Base-by-base conservation (phyloP, 1,140 invertebrate genomes). In the Telenomus remus region DNA sequence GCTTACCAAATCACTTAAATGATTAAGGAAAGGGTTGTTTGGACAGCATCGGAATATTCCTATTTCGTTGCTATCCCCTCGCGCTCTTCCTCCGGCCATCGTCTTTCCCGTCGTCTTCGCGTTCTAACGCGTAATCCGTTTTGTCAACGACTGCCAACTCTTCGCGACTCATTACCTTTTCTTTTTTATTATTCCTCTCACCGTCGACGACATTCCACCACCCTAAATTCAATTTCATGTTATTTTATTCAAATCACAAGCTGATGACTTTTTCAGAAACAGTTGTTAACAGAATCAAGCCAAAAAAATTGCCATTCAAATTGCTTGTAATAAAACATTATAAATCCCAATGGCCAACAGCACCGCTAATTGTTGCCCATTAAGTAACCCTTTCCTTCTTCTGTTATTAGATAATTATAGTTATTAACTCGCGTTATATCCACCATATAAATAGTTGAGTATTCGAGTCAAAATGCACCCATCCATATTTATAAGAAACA, bases 21-120 rank as follows among this genome's bases (percentile, higher is more conserved):
- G 84, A 86, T 87, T 86, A 87, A 86, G 85, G 83, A 84, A 86
- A 86, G 86, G 86, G 85, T 86, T 87, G 84, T 87, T 87, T 87
- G 84, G 84, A 86, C 83, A 85, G 78, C 81, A 81, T 68, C 70
- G 57, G 74, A 70, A 76, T 78, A 81, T 83, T 79, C 73, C 74
- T 79, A 78, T 85, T 86, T 84, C 76, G 63, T 82, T 81, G n/a
- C 75, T 77, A n/a, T 82, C 60, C 49, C 72, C 75, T 69, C 39
- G 37, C n/a, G 34, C 15, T 37, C 11, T 64, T 61, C 49, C 50
- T 74, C 42, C 50, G 50, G 4, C 56, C 61, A 61, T 39, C 42
- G 42, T 70, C 64, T 59, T 69, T 46, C 37, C 47, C 63, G 19
- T 61, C 69, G 54, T 72, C 65, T 66, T 80, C 75, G 59, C 60